Percentiles rank a stretch among this genome's conserved stretches.
phyloP scores from a whole-genome alignment of 1,140 invertebrate species.

The Sinonovacula constricta region DNA sequence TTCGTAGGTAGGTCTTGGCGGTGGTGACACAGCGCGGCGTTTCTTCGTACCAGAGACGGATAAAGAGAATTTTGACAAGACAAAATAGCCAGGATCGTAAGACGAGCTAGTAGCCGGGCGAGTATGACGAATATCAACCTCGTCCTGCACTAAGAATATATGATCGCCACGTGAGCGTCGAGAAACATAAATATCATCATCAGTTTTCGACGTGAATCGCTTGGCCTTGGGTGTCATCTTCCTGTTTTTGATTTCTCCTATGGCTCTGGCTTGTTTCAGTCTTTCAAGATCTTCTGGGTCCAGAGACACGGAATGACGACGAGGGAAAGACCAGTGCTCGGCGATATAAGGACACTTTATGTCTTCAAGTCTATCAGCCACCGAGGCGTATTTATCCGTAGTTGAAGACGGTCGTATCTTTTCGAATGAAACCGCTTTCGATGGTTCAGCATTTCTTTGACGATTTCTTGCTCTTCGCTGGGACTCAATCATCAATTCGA shows the following conservation, averaged over 20 bases:
- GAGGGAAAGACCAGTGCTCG: constrained; percentile 33
- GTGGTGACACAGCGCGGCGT: not conserved
- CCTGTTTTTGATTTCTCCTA: no score
- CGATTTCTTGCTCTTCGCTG: no score
- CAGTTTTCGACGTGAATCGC: not conserved
- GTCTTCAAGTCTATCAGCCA: constrained; percentile 38
- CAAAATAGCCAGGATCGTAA: constrained; percentile 44
- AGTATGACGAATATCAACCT: no score
- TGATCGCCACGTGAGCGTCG: no score
- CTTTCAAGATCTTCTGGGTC: constrained; percentile 25
- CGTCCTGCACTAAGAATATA: no score
- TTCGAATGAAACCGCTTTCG: not conserved
- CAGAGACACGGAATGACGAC: constrained; percentile 27
- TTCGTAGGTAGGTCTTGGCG: not conserved
- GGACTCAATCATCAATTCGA: not conserved
- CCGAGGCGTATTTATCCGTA: constrained; percentile 4
- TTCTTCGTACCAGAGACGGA: constrained; percentile 23
- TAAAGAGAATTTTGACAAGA: constrained; percentile 36
- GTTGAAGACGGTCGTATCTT: not conserved
- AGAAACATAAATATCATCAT: no score
- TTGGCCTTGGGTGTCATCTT: constrained; percentile 5
- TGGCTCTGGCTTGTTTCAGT: not conserved
- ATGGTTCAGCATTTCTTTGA: no score
- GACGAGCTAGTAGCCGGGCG: no score
- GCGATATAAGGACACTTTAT: constrained; percentile 37